A percentile compares a stretch with the other conserved stretches of the same genome.
phyloP scores from a whole-genome alignment of 2,797 vertebrate species.

The Nannoperca australis region DNA sequence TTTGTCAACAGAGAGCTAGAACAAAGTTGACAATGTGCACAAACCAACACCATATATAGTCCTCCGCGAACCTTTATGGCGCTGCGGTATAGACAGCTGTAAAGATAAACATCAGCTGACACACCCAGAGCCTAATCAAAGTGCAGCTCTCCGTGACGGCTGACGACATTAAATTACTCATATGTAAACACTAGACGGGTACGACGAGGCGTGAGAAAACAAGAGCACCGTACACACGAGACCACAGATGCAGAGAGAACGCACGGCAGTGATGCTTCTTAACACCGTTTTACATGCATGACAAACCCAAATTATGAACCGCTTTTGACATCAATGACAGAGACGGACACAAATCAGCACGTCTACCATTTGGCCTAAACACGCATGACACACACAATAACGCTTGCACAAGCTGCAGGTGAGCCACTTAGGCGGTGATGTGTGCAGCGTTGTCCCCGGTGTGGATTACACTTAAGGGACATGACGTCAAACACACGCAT shows the following conservation, averaged over 20 bases:
- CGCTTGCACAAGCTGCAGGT: slow-evolving; percentile 27
- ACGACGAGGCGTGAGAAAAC: slow-evolving; percentile 68
- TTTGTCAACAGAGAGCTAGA: slow-evolving; percentile 12
- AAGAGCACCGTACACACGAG: slow-evolving; percentile 30
- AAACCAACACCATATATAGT: background rate
- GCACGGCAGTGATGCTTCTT: slow-evolving; percentile 23
- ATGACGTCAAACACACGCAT: slow-evolving; percentile 78
- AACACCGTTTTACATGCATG: slow-evolving; percentile 24
- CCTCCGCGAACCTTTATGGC: background rate
- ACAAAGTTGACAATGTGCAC: background rate
- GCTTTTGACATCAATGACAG: slow-evolving; percentile 28
- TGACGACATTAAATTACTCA: slow-evolving; percentile 71
- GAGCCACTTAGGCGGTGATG: slow-evolving; percentile 52
- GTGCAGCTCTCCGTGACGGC: slow-evolving; percentile 63
- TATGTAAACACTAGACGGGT: slow-evolving; percentile 61
- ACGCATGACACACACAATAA: slow-evolving; percentile 38
- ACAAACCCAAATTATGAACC: slow-evolving; percentile 28
- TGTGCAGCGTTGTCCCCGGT: slow-evolving; percentile 41
- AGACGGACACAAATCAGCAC: slow-evolving; percentile 23
- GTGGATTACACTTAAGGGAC: slow-evolving; percentile 66
- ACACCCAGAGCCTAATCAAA: slow-evolving; percentile 69
- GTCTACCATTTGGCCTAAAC: slow-evolving; percentile 7
- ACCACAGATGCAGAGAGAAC: slow-evolving; percentile 18
- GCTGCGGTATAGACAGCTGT: slow-evolving; percentile 14
- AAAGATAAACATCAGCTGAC: slow-evolving; percentile 70